Evolutionary conservation across 2,888 invertebrate species (phyloP).

Genomic region (Teinopalpus imperialis): DNA sequence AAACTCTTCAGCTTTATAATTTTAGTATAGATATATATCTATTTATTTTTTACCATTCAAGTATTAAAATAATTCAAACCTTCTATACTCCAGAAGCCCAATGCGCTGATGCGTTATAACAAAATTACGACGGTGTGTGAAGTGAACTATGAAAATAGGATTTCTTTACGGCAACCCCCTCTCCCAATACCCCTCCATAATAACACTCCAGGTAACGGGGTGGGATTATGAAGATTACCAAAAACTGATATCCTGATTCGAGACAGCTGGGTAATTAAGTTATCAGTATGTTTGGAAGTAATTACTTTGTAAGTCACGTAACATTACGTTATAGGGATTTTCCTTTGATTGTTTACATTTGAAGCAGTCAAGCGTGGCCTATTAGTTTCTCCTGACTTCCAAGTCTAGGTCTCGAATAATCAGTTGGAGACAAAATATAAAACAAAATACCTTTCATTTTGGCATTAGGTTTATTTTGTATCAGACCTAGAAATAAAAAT

Average conservation of each 20-base stretch:
- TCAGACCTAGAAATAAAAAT: too few species aligned
- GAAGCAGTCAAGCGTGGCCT: too few species aligned
- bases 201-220: conserved; percentile 53
- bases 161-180: conserved; percentile 60
- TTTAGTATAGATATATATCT: not conserved
- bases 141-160: conserved; percentile 82
- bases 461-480: too few species aligned
- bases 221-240: conserved; percentile 72
- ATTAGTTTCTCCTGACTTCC: too few species aligned
- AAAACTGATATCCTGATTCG: conserved; percentile 53
- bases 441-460: too few species aligned
- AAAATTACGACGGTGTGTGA: conserved; percentile 72
- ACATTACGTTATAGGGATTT: not conserved
- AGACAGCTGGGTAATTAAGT: conserved; percentile 30
- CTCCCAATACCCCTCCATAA: conserved; percentile 31
- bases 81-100: conserved; percentile 62
- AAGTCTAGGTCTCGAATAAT: too few species aligned
- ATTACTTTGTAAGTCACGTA: not conserved
- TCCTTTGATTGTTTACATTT: too few species aligned
- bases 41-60: conserved; percentile 30
- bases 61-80: conserved; percentile 47
- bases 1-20: too few species aligned
- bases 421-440: too few species aligned
- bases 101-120: conserved; percentile 72
- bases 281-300: conserved; percentile 11